Conservation (phyloP, 2,113 vertebrate genomes). For the Polypterus bichir region DNA sequence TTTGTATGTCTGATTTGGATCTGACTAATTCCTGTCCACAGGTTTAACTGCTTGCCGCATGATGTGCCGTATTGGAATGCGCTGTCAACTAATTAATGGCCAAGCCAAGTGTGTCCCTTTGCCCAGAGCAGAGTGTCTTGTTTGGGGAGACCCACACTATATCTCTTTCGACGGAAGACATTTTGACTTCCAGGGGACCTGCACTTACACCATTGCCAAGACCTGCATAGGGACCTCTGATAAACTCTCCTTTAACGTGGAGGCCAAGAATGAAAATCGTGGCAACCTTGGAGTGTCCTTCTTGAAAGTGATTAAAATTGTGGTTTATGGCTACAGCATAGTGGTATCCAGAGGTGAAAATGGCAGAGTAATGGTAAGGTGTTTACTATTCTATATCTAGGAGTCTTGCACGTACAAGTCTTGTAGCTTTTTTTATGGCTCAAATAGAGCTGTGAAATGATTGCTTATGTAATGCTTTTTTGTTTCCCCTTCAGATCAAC, state of each 20-base stretch:
- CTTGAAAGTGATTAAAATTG: slow-evolving; percentile 6
- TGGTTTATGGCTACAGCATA: slow-evolving; percentile 20
- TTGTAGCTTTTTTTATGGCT: too few relatives aligned
- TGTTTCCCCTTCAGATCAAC: slow-evolving; percentile 30
- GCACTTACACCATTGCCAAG: slow-evolving; percentile 18
- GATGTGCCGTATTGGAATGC: slow-evolving; percentile 14
- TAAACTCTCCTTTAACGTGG: slow-evolving; percentile 17
- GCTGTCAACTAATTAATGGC: slow-evolving; percentile 7
- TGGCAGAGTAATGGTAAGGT: slow-evolving; percentile 11
- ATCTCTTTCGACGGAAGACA: slow-evolving; percentile 30
- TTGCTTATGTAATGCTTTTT: background rate
- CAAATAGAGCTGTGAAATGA: too few relatives aligned
- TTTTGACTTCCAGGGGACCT: slow-evolving; percentile 24
- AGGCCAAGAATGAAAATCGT: slow-evolving; percentile 14
- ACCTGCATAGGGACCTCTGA: background rate
- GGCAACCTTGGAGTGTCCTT: slow-evolving; percentile 3
- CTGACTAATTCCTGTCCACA: too few relatives aligned
- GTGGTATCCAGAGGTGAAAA: slow-evolving; percentile 7
- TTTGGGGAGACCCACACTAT: slow-evolving; percentile 35
- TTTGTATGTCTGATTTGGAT: too few relatives aligned
- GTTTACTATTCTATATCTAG: too few relatives aligned
- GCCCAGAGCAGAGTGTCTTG: slow-evolving; percentile 24
- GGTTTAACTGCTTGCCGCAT: too few relatives aligned
- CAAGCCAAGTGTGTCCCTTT: slow-evolving; percentile 17
- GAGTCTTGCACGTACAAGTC: too few relatives aligned